A percentile compares a stretch with the other conserved stretches of the same genome.
Evolutionary conservation across 2,797 vertebrate species (phyloP).

Genomic region (Cyprinella venusta): DNA sequence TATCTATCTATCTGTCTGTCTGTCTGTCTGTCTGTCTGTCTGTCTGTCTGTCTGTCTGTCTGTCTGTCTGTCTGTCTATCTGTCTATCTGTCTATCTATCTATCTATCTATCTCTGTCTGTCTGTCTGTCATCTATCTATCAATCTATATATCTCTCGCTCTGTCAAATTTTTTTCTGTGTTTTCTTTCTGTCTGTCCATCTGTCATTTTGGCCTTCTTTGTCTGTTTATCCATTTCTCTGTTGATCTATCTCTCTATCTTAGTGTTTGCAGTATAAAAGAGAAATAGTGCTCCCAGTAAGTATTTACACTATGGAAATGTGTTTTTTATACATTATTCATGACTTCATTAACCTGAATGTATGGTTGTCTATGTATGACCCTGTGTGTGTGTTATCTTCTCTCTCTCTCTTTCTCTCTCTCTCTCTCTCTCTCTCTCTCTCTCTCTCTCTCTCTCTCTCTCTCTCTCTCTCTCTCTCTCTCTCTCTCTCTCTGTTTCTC

Average conservation of each 20-base stretch:
- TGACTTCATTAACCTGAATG: not conserved
- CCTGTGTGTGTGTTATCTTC: not conserved
- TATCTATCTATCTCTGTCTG: too few species aligned
- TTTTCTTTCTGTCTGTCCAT: not conserved
- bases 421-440: constrained; percentile 29
- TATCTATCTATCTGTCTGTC: too few species aligned
- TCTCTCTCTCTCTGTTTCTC: too few species aligned
- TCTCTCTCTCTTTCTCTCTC: too few species aligned
- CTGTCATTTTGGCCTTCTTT: not conserved
- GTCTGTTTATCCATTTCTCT: not conserved
- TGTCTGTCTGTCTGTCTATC: too few species aligned
- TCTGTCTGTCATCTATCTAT: too few species aligned
- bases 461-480: constrained; percentile 32
- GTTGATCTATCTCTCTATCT: not conserved
- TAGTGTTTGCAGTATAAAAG: not conserved
- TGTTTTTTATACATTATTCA: constrained; percentile 13
- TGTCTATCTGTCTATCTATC: too few species aligned
- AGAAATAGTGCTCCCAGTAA: not conserved
- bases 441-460: constrained; percentile 29
- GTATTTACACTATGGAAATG: constrained; percentile 6
- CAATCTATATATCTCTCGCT: too few species aligned
- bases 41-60: too few species aligned
- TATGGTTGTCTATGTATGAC: constrained; percentile 27
- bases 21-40: too few species aligned
- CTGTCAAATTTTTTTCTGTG: too few species aligned